Base-by-base conservation (phyloP, 92 coral and sea anemone species). In the Zoanthus gigantus region DNA sequence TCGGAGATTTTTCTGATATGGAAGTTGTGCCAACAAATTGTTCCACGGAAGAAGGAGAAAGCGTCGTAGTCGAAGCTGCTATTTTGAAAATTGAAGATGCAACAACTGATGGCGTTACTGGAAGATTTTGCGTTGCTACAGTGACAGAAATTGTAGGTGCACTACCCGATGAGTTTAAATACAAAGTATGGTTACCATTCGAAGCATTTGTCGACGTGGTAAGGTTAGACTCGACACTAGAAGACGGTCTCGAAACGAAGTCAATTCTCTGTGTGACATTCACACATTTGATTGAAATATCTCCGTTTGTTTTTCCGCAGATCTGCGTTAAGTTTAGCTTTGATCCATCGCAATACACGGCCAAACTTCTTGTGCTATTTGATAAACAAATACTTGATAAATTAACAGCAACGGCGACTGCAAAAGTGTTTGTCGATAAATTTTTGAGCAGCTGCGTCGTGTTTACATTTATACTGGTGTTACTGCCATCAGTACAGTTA, bases 301-400 rank as follows among this genome's bases (percentile, higher is more conserved):
- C 91, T 65, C 74, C 37, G 37, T 73, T 92, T n/a, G 68, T 37
- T 16, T 66, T 67, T 44, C 84, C 85, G 73, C 97, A 95, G 66
- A 86, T 85, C 67, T 89, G 63, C 18, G 98, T 94, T 42, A 94
- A 83, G 87, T 96, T 92, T 44, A 94, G 80, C 74, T 71, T 58
- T 23, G 93, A 90, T 9, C 95, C 92, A 82, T 92, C 92, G 67
- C 96, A 93, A 29, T 61, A 44, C 11, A 86, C 57, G 0, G 61
- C 67, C 30, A 69, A 17, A 42, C 52, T 84, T 82, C 67, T 77
- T 17, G 96, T 86, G 57, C 84, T n/a, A 47, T 92, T 91, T 7
- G 72, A 72, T 17, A 66, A 71, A 89, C 94, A 92, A 61, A 95
- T 68, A 52, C 72, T 86, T 7, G 98, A 93, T 79, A 93, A 88